Percentiles rank a stretch among this genome's conserved stretches.
Conservation (phyloP, 2,113 vertebrate species). For the Psittacara wagleri region DNA sequence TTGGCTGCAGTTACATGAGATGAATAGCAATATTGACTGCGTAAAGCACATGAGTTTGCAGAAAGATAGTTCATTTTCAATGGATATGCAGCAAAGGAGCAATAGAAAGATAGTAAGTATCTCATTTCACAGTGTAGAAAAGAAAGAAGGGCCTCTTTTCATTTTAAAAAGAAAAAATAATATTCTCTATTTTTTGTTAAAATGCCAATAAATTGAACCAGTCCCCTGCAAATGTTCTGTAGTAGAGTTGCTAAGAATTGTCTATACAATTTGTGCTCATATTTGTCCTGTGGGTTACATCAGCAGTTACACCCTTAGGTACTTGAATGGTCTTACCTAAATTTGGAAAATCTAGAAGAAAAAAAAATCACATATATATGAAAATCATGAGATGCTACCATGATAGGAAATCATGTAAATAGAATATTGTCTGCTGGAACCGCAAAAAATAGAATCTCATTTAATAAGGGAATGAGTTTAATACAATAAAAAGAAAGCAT, state of each 20-base stretch:
- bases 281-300: background rate
- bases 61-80: background rate
- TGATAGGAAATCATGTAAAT: background rate
- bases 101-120: background rate
- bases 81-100: background rate
- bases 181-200: background rate
- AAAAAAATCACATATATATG: background rate
- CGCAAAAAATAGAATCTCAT: background rate
- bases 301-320: background rate
- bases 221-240: background rate
- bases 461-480: background rate
- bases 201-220: background rate
- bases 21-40: conserved; percentile 32
- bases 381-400: background rate
- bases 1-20: conserved; percentile 36
- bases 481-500: background rate
- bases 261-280: background rate
- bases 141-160: background rate
- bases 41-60: conserved; percentile 6
- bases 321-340: background rate
- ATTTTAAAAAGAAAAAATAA: background rate
- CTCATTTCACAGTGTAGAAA: background rate
- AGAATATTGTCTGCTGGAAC: background rate
- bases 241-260: background rate
- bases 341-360: background rate